Evolutionary conservation across 2,797 vertebrate species (phyloP), one percentile per base, ranked within the genome.

Genomic region (Pseudomugil gertrudae): DNA sequence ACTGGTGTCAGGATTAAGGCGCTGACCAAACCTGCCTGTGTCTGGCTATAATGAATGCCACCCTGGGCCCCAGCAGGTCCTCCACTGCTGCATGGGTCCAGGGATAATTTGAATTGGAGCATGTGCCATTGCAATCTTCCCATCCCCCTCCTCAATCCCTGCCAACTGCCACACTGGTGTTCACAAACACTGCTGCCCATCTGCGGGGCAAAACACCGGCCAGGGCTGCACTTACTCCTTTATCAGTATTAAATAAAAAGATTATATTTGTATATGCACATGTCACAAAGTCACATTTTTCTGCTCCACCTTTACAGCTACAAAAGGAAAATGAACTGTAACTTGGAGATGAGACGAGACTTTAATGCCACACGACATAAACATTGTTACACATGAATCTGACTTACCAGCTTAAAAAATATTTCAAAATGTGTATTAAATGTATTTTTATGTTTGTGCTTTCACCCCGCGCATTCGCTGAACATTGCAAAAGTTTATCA

Each of bases 141-240:
- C 90, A 87, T 86, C 87, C 62, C 64, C 80, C 74, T 56, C 66
- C 73, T 70, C 80, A 74, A 80, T 84, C 88, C 72, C 86, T 91
- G 92, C 93, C 93, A 94, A 94, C 84, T 90, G 91, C 89, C 87
- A 89, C 85, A 87, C 89, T 89, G 89, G 89, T 91, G 89, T 91
- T 90, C 90, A 91, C 87, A 91, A 88, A 91, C 90, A 90, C 90
- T 90, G 89, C 89, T 89, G 89, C 91, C 93, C 93, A 93, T 93
- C 92, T 91, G 91, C 77, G 82, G 90, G 89, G 89, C 86, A 90
- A 85, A 87, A 85, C 89, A 86, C 84, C 81, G 83, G 88, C 89
- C 81, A 83, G 82, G 81, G 84, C 87, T 85, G 86, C 81, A 78
- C 72, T 78, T 67, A 81, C 81, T 83, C 74, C 62, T 76, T 76